Base-by-base conservation (phyloP, 2,888 invertebrate species). In the Lasioglossum morio region DNA sequence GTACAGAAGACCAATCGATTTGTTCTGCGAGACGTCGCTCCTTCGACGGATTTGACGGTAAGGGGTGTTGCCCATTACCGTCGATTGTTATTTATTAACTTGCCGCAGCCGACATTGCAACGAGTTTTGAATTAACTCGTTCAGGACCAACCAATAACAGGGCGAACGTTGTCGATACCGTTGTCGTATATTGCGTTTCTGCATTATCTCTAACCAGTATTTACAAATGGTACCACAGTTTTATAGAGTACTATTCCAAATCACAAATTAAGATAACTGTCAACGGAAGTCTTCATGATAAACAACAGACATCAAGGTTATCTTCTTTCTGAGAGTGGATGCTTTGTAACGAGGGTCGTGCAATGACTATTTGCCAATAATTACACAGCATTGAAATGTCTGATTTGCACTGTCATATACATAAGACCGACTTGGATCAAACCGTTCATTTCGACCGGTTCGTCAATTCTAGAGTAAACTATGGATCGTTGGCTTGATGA, bases 11-110 rank as follows among this genome's bases (percentile, higher is more conserved):
- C 75, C 73, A 72, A 82, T 87, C 86, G 87, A 82, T 82, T 79
- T 73, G 70, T 79, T 77, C 46, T n/a, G 19, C 66, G 60, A 77
- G 73, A 85, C 86, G 76, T 75, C 34, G 75, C 73, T 53, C 48
- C 53, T 69, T 60, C 60, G 60, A 46, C n/a, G 30, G 72, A 81
- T 85, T 72, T 46, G 72, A 75, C 60, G 69, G 43, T 19, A 37
- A 84, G 72, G 77, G 82, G 79, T 79, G 86, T 86, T 78, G 78
- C 73, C 85, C 77, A 79, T 82, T 27, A 19, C 63, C 63, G 30
- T 82, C 70, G 77, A 60, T 60, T 77, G 37, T 46, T 30, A 63
- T 63, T 63, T 30, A 30, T 30, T 30, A 63, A 63, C 63, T 30
- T 3, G 30, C 16, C 16, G 30, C 30, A 30, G 63, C 30, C 16